Percentiles rank a stretch among this genome's conserved stretches.
These are phyloP conservation scores for Odontesthes bonariensis DNA, from an alignment of 2,113 vertebrate species.

Conservation along the genomic window DNA sequence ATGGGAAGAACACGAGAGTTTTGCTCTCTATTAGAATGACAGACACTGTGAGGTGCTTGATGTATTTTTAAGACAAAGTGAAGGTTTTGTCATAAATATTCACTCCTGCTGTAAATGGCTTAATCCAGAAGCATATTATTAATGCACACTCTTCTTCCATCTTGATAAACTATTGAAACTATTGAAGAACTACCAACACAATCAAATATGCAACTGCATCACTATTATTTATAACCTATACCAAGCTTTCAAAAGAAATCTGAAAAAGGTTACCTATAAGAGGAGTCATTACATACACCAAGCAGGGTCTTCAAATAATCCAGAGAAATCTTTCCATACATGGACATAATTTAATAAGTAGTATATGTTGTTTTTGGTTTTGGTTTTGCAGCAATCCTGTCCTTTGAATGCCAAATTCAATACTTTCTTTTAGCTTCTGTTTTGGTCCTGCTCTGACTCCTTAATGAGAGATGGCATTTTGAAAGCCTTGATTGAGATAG, in stretches of 20 bases:
- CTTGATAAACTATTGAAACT: conserved; percentile 11
- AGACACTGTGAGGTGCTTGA: conserved; percentile 18
- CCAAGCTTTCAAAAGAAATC: conserved; percentile 11
- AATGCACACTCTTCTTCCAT: background rate
- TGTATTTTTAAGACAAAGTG: conserved; percentile 37
- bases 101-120: conserved; percentile 10
- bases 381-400: conserved; percentile 37
- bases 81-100: conserved; percentile 28
- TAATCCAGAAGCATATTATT: background rate
- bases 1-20: conserved; percentile 23
- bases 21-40: conserved; percentile 13
- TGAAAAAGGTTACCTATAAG: background rate
- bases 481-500: conserved; percentile 78
- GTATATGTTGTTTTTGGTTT: conserved; percentile 57
- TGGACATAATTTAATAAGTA: conserved; percentile 62
- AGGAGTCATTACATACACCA: conserved; percentile 17
- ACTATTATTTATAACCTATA: no score
- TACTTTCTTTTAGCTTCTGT: conserved; percentile 48
- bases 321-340: conserved; percentile 51
- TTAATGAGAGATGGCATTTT: conserved; percentile 77
- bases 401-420: conserved; percentile 60
- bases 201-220: background rate
- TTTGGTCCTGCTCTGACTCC: conserved; percentile 48
- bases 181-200: conserved; percentile 3
- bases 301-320: conserved; percentile 16